Evolutionary conservation across 2,888 invertebrate species (phyloP), one percentile per base, ranked within the genome.

Genomic region (Drosophila pseudotakahashii): DNA sequence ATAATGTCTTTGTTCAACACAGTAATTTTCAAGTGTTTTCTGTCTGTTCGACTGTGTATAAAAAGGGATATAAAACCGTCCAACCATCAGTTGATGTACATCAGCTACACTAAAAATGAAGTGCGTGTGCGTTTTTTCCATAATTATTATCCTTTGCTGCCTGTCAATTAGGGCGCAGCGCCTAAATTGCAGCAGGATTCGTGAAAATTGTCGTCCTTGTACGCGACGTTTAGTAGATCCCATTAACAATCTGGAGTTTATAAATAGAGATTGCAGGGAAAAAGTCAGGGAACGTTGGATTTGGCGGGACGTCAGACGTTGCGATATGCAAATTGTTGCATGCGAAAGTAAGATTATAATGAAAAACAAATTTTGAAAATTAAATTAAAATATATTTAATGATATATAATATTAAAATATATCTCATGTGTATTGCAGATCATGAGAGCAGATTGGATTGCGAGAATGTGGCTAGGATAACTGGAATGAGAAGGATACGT

Each of bases 281-380:
- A 55, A 14, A 30, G 10, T 71, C 1, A 32, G 48, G 3, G 30
- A 37, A 1, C 34, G 39, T 34, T 71, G 71, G 70, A 26, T 70
- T 32, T 71, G 71, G 71, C 50, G 52, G 11, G 61, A 70, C 42
- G 34, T 70, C 0, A 57, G 13, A 6, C 71, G 71, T 13, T 71
- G 71, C 13, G 52, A 71, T 9, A 39, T 71, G 45, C 71, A 70
- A 36, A 47, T 55, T 23, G 13, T 70, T n/a, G 51, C 61, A 13
- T 71, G 71, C 10, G 32, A 50, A 39, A 41, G 71, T 71, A 50
- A 70, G 69, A 42, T 11, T 9, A 9, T 4, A 5, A 4, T 23
- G 1, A 14, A 11, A 11, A n/a, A 16, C 2, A 11, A 32, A 19
- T 5, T 32, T 34, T 23, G 3, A 23, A 5, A 3, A 36, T 26